Conservation (phyloP, 2,888 invertebrate genomes). For the Scaptomyza polygonia region DNA sequence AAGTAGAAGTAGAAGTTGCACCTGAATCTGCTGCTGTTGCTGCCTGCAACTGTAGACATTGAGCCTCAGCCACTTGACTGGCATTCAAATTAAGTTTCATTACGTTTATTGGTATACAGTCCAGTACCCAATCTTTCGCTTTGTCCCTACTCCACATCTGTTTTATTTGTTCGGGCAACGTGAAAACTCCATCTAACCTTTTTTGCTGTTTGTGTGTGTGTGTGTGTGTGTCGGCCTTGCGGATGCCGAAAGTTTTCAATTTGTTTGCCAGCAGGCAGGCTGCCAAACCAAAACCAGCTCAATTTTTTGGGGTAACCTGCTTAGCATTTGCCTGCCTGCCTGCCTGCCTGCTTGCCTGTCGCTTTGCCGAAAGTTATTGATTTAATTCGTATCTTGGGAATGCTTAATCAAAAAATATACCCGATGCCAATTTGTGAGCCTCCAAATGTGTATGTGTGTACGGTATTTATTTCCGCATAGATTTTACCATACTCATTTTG, state of each 20-base stretch:
- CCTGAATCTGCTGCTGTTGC: constrained; percentile 14
- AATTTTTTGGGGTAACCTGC: constrained; percentile 10
- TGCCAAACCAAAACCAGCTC: constrained; percentile 54
- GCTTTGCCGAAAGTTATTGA: constrained; percentile 67
- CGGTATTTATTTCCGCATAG: no score
- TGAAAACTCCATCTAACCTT: constrained; percentile 16
- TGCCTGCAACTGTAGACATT: constrained; percentile 8
- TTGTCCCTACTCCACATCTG: background rate
- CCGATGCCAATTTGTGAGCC: constrained; percentile 63
- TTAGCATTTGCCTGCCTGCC: constrained; percentile 49
- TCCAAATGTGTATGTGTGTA: no score
- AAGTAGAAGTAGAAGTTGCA: constrained; percentile 1
- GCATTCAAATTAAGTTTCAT: constrained; percentile 77
- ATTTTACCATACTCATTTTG: no score
- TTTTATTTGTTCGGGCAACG: constrained; percentile 9
- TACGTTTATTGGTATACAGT: constrained; percentile 67
- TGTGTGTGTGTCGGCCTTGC: constrained; percentile 9
- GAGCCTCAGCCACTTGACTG: constrained; percentile 58
- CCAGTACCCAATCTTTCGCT: background rate
- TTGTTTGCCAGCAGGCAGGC: constrained; percentile 64
- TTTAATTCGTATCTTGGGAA: constrained; percentile 78
- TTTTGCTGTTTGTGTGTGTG: constrained; percentile 16
- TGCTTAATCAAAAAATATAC: constrained; percentile 74
- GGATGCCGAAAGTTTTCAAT: constrained; percentile 64
- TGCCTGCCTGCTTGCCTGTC: constrained; percentile 43